Evolutionary conservation across 2,888 invertebrate species (phyloP).

Genomic region (Drosophila planitibia): DNA sequence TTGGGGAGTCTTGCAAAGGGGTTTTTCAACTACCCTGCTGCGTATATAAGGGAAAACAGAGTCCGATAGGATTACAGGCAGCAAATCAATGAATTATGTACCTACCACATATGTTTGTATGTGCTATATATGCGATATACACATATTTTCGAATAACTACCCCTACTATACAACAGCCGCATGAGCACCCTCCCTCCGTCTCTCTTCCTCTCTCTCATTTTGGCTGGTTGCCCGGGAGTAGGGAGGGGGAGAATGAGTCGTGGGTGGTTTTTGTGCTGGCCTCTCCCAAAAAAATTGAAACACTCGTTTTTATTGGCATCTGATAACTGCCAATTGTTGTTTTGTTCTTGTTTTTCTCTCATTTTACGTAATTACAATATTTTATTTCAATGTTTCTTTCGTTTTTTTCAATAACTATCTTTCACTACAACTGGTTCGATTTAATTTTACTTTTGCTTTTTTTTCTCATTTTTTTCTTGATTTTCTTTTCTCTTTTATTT

Average conservation of each 20-base stretch:
- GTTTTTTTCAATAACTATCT: slow-evolving; percentile 25
- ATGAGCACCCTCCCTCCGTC: slow-evolving; percentile 12
- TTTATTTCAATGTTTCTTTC: slow-evolving; percentile 57
- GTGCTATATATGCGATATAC: not conserved
- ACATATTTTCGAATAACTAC: slow-evolving; percentile 39
- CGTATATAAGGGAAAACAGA: slow-evolving; percentile 16
- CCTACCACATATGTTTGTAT: slow-evolving; percentile 9
- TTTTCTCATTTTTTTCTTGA: slow-evolving; percentile 4
- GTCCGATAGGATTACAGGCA: slow-evolving; percentile 42
- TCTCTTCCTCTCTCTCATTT: not conserved
- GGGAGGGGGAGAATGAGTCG: not conserved
- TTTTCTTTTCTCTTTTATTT: slow-evolving; percentile 50
- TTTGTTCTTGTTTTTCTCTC: slow-evolving; percentile 19
- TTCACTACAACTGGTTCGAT: slow-evolving; percentile 66
- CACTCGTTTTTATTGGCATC: slow-evolving; percentile 57
- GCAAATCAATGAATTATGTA: slow-evolving; percentile 70
- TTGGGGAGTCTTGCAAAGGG: slow-evolving; percentile 18
- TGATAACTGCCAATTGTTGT: slow-evolving; percentile 61
- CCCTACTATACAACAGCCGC: slow-evolving; percentile 42
- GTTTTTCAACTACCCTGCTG: slow-evolving; percentile 40
- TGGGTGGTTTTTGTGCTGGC: slow-evolving; percentile 5
- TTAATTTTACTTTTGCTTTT: slow-evolving; percentile 23
- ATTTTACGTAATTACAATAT: slow-evolving; percentile 69
- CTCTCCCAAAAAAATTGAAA: slow-evolving; percentile 37
- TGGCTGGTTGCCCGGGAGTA: not conserved